Conservation (phyloP, 2,888 invertebrate genomes). For the Macropis europaea region DNA sequence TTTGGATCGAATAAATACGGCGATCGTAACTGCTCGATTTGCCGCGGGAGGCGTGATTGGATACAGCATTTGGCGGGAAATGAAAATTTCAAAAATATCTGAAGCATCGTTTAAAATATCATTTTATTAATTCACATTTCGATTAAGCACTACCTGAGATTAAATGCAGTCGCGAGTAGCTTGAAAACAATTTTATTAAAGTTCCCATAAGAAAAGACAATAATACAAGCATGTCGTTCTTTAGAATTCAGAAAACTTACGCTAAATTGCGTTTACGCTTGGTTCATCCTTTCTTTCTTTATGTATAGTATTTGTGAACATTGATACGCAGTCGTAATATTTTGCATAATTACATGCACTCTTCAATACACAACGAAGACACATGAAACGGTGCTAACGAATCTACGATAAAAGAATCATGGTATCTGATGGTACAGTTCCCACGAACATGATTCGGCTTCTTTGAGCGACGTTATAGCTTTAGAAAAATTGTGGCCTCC, state of each 20-base stretch:
- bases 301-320: constrained; percentile 23
- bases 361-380: not conserved
- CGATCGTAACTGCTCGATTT: no score
- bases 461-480: constrained; percentile 19
- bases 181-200: constrained; percentile 56
- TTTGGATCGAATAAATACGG: no score
- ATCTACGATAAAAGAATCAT: constrained; percentile 11
- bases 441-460: not conserved
- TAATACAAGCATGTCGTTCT: constrained; percentile 44
- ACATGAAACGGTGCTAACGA: constrained; percentile 14
- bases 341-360: constrained; percentile 14
- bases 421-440: not conserved
- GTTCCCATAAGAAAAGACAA: constrained; percentile 44
- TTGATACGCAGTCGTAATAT: constrained; percentile 16
- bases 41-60: no score
- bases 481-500: not conserved
- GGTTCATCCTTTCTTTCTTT: no score
- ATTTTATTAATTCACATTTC: no score
- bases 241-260: constrained; percentile 37
- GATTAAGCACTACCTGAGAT: no score
- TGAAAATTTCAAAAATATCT: no score
- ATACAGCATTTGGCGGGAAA: no score
- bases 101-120: no score
- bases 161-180: not conserved
- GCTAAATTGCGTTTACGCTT: constrained; percentile 28